These are phyloP conservation scores for Chrysomallon squamiferum DNA, from an alignment of 1,140 invertebrate genomes.

Conservation along the genomic window DNA sequence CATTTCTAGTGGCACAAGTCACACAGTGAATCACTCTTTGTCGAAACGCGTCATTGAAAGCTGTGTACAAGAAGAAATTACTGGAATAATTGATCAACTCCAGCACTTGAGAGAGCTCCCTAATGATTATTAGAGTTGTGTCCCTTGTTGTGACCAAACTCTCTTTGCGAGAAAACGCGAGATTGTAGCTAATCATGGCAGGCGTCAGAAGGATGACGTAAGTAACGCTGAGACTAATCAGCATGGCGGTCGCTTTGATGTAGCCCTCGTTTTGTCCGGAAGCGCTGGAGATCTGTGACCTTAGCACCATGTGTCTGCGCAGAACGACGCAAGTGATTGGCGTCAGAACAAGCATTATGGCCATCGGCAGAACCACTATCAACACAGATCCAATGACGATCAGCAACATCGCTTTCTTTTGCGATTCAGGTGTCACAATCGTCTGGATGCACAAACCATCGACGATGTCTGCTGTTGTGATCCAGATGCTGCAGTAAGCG, in stretches of 20 bases:
- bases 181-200: constrained; percentile 12
- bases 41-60: no score
- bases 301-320: neutral
- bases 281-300: neutral
- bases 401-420: constrained; percentile 7
- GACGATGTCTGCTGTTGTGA: constrained; percentile 23
- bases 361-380: constrained; percentile 17
- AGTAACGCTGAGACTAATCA: constrained; percentile 17
- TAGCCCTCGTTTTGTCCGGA: neutral
- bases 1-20: no score
- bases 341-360: constrained; percentile 19
- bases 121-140: no score
- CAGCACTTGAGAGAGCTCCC: no score
- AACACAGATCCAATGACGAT: constrained; percentile 13
- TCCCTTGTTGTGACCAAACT: no score
- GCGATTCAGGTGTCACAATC: constrained; percentile 8
- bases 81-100: no score
- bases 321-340: constrained; percentile 20
- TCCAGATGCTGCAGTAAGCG: constrained; percentile 24
- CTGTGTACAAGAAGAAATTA: no score
- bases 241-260: constrained; percentile 19
- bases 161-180: constrained; percentile 5
- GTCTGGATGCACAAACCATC: constrained; percentile 30
- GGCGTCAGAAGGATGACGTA: constrained; percentile 24
- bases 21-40: no score